phyloP scores from a whole-genome alignment of 2,113 vertebrate genomes.

The Leptobrachium ailaonicum region DNA sequence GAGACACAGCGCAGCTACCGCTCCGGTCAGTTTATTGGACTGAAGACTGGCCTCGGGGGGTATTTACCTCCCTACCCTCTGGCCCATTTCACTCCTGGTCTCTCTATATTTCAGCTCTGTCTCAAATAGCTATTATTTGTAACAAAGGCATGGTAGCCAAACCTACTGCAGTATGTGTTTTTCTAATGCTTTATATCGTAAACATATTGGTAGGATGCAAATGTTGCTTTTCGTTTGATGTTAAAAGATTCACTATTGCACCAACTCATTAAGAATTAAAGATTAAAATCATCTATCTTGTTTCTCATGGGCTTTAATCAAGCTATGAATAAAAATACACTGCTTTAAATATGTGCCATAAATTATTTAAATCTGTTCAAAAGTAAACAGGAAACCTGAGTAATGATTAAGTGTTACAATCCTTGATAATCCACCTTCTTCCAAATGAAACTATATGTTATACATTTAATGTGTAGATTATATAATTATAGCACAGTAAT shows the following conservation, averaged over 20 bases:
- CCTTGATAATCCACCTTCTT: too few species aligned
- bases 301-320: conserved; percentile 27
- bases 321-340: conserved; percentile 29
- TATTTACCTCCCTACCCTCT: too few species aligned
- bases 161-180: neutral
- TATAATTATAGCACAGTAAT: too few species aligned
- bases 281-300: conserved; percentile 39
- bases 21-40: too few species aligned
- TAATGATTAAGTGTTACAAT: neutral
- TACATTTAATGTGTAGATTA: too few species aligned
- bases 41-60: too few species aligned
- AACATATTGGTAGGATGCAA: conserved; percentile 24
- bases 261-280: conserved; percentile 26
- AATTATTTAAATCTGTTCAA: neutral
- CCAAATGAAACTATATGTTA: too few species aligned
- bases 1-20: too few species aligned
- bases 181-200: conserved; percentile 11
- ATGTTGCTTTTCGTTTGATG: conserved; percentile 9
- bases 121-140: too few species aligned
- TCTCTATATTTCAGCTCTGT: too few species aligned
- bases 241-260: conserved; percentile 14
- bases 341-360: conserved; percentile 26
- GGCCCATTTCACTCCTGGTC: too few species aligned
- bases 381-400: neutral
- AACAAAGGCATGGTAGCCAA: too few species aligned